phyloP scores from a whole-genome alignment of 2,888 invertebrate species.

The Scelioninae gen. 2 region DNA sequence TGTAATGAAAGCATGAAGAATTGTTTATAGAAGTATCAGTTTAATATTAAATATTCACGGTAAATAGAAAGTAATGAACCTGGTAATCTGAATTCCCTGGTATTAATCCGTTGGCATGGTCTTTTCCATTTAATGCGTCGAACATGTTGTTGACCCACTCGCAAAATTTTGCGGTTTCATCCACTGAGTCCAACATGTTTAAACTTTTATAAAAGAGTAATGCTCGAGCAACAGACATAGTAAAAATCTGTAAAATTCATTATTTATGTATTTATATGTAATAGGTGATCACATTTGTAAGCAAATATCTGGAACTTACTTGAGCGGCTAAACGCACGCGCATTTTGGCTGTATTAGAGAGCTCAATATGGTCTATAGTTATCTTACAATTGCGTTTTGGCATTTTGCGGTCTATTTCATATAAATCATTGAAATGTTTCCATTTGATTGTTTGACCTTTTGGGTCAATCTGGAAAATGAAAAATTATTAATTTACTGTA shows the following conservation, averaged over 20 bases:
- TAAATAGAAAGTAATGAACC: too few species aligned
- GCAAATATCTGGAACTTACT: too few species aligned
- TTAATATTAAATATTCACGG: too few species aligned
- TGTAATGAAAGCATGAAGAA: too few species aligned
- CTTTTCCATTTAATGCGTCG: slow-evolving; percentile 19
- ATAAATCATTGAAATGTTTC: slow-evolving; percentile 10
- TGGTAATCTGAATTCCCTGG: slow-evolving; percentile 16
- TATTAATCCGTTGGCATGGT: slow-evolving; percentile 9
- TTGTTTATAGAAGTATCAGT: too few species aligned
- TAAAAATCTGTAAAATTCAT: too few species aligned
- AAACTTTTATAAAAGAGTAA: not conserved
- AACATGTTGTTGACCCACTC: slow-evolving; percentile 14
- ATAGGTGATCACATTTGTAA: too few species aligned
- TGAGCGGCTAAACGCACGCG: slow-evolving; percentile 6
- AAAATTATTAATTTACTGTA: too few species aligned
- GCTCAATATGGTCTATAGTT: slow-evolving; percentile 10
- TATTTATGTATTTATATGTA: too few species aligned
- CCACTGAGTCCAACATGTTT: slow-evolving; percentile 1
- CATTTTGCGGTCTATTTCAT: slow-evolving; percentile 9
- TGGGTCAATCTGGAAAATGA: too few species aligned
- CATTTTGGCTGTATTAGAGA: slow-evolving; percentile 1
- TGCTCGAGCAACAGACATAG: slow-evolving; percentile 5
- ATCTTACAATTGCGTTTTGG: slow-evolving; percentile 10
- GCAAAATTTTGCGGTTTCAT: slow-evolving; percentile 23
- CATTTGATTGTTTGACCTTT: too few species aligned